These are phyloP conservation scores for Dasysyrphus tricinctus DNA, from an alignment of 2,888 invertebrate genomes.

Conservation along the genomic window DNA sequence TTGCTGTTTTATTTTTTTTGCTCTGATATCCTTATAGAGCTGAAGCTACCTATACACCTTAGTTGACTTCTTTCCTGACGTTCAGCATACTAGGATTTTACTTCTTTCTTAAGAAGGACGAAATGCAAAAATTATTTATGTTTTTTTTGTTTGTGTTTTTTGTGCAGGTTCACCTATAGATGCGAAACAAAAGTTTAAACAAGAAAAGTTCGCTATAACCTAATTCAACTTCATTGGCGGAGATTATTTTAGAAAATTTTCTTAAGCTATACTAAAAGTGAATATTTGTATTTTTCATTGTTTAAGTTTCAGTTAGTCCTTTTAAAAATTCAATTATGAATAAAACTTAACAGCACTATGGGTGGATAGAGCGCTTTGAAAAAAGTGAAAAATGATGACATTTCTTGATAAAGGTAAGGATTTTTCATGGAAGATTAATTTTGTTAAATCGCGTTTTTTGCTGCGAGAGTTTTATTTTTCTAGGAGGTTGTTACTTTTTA, in stretches of 20 bases:
- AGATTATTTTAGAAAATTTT: slow-evolving; percentile 62
- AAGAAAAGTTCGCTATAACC: slow-evolving; percentile 72
- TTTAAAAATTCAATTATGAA: slow-evolving; percentile 60
- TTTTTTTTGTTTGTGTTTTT: neutral
- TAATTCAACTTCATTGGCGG: slow-evolving; percentile 67
- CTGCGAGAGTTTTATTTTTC: neutral
- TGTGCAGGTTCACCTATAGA: neutral
- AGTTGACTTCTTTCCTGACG: slow-evolving; percentile 50
- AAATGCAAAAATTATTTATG: slow-evolving; percentile 30
- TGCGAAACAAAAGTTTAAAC: slow-evolving; percentile 70
- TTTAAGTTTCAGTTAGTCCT: slow-evolving; percentile 16
- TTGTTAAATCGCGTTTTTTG: neutral
- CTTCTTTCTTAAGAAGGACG: slow-evolving; percentile 9
- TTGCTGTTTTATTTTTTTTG: neutral
- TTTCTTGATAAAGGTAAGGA: neutral
- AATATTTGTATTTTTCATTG: slow-evolving; percentile 27
- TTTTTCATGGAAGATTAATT: neutral
- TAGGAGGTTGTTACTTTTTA: neutral
- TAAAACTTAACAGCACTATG: slow-evolving; percentile 10
- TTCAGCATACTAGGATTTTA: slow-evolving; percentile 1
- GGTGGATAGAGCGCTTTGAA: neutral
- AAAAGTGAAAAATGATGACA: neutral
- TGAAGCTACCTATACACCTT: slow-evolving; percentile 21
- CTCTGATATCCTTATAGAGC: slow-evolving; percentile 36
- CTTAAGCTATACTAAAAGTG: slow-evolving; percentile 63